phyloP scores from a whole-genome alignment of 2,113 vertebrate genomes.

The Halichoerus grypus region DNA sequence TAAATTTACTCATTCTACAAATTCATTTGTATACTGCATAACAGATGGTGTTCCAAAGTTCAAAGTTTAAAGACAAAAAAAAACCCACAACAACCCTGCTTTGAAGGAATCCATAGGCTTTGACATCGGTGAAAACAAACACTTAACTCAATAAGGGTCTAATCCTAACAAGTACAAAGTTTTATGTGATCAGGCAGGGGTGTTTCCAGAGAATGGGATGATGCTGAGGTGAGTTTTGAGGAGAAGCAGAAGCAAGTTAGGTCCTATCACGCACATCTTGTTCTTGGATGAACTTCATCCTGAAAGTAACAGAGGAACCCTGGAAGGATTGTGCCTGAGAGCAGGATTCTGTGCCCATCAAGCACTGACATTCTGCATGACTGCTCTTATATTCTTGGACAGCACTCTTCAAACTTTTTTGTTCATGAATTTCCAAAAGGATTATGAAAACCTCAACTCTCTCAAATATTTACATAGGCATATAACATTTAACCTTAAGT shows the following conservation, averaged over 20 bases:
- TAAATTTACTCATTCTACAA: background rate
- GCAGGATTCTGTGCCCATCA: background rate
- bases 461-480: background rate
- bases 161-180: background rate
- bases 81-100: background rate
- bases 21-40: background rate
- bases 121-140: background rate
- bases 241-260: background rate
- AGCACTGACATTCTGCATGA: no score
- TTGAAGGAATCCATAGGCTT: background rate
- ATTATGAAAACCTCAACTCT: background rate
- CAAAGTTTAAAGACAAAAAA: background rate
- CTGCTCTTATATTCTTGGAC: background rate
- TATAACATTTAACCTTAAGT: background rate
- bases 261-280: accelerated
- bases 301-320: background rate
- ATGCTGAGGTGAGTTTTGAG: background rate
- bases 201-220: background rate
- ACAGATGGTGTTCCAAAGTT: background rate
- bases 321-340: background rate
- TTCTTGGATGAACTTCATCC: background rate
- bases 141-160: background rate
- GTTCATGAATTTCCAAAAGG: background rate
- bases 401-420: background rate
- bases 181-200: background rate